These are phyloP conservation scores for Cryptotermes secundus DNA, from an alignment of 1,140 invertebrate species.

Conservation along the genomic window DNA sequence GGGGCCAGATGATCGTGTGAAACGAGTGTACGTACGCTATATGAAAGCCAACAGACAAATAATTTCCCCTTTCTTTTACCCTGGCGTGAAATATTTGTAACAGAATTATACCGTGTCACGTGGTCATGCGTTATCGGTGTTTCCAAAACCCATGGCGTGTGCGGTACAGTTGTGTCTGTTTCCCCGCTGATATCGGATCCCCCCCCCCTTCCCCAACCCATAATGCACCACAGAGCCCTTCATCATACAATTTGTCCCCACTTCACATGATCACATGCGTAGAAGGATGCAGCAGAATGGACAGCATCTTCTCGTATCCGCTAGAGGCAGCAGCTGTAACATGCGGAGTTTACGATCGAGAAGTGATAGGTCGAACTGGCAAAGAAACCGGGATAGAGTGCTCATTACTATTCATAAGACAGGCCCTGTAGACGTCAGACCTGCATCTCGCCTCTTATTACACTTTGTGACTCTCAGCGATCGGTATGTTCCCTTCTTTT, in stretches of 20 bases:
- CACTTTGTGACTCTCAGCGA: neutral
- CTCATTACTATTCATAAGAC: neutral
- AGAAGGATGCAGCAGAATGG: neutral
- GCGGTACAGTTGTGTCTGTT: neutral
- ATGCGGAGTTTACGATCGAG: neutral
- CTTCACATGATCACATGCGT: neutral
- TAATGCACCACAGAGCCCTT: slow-evolving; percentile 14
- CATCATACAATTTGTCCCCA: slow-evolving; percentile 11
- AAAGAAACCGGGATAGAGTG: neutral
- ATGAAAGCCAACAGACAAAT: no score
- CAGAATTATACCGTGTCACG: neutral
- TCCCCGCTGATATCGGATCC: neutral
- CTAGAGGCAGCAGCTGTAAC: neutral
- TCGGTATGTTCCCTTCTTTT: neutral
- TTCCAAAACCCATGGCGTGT: neutral
- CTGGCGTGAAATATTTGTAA: neutral
- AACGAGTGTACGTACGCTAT: no score
- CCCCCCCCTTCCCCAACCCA: neutral
- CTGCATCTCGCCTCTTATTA: neutral
- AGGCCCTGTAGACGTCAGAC: neutral
- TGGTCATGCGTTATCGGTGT: neutral
- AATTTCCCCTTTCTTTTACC: no score
- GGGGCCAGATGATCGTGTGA: no score
- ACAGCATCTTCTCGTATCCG: neutral
- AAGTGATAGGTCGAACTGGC: neutral